These are phyloP conservation scores for Orientallactaga sibirica DNA, from an alignment of 2,797 vertebrate genomes.

Conservation along the genomic window DNA sequence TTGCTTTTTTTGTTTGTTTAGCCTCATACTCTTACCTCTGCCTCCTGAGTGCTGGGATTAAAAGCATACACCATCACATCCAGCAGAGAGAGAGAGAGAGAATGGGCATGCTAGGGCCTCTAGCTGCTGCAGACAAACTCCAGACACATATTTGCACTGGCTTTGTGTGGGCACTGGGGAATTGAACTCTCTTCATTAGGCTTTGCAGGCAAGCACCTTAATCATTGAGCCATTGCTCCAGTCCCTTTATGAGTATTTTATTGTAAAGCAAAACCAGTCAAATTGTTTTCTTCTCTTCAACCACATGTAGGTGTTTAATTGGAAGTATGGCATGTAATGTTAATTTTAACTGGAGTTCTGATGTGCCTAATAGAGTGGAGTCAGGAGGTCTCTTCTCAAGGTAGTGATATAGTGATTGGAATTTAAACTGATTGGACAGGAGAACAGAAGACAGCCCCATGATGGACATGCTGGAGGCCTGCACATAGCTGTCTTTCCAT, in stretches of 20 bases:
- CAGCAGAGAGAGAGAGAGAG: no score
- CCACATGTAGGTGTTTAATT: background rate
- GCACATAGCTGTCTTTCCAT: fast-evolving
- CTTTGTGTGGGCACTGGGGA: no score
- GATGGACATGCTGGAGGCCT: background rate
- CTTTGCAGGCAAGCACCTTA: no score
- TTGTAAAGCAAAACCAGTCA: background rate
- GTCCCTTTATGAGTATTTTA: background rate
- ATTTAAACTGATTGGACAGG: background rate
- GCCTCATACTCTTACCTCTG: no score
- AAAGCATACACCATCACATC: no score
- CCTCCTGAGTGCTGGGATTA: no score
- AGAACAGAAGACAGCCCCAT: background rate
- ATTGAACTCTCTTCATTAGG: no score
- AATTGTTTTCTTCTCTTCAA: background rate
- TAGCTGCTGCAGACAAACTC: no score
- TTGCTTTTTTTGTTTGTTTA: no score
- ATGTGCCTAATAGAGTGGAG: background rate
- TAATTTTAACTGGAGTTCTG: background rate
- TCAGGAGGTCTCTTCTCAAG: background rate
- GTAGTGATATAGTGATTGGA: background rate
- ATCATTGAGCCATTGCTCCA: no score
- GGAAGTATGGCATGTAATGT: background rate
- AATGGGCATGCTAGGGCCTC: no score
- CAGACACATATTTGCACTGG: no score